These are phyloP conservation scores for Torymus aiolomorphi DNA, from an alignment of 2,888 invertebrate genomes.

Conservation along the genomic window DNA sequence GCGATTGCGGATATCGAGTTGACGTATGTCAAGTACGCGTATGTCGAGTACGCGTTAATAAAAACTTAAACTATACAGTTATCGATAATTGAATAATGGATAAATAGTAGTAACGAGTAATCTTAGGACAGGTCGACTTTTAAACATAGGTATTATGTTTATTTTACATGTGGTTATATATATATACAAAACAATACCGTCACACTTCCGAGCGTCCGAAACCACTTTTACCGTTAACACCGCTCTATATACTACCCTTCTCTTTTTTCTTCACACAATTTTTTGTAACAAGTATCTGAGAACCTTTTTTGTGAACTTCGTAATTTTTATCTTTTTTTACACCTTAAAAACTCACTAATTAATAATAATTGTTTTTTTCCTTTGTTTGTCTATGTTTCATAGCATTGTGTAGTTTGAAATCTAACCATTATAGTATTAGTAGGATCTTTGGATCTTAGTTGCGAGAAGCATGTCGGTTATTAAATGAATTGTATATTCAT, in stretches of 20 bases:
- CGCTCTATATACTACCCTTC: not conserved
- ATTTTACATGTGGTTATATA: slow-evolving; percentile 28
- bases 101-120: slow-evolving; percentile 21
- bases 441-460: slow-evolving; percentile 59
- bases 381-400: slow-evolving; percentile 67
- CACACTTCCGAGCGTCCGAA: slow-evolving; percentile 59
- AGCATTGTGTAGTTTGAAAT: slow-evolving; percentile 69
- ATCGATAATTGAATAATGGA: slow-evolving; percentile 38
- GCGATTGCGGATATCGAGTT: slow-evolving; percentile 26
- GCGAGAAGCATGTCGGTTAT: slow-evolving; percentile 60
- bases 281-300: slow-evolving; percentile 52
- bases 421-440: slow-evolving; percentile 65
- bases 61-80: slow-evolving; percentile 36
- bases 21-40: slow-evolving; percentile 32
- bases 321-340: slow-evolving; percentile 55
- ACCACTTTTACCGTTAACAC: slow-evolving; percentile 52
- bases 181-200: slow-evolving; percentile 38
- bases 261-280: slow-evolving; percentile 35
- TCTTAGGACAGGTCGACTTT: slow-evolving; percentile 45
- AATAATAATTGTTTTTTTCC: slow-evolving; percentile 58
- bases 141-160: slow-evolving; percentile 36
- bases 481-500: slow-evolving; percentile 58
- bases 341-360: slow-evolving; percentile 57
- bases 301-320: slow-evolving; percentile 37
- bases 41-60: slow-evolving; percentile 32